These are phyloP conservation scores for Pachypanchax playfairii DNA, from an alignment of 2,113 vertebrate species.

Conservation along the genomic window DNA sequence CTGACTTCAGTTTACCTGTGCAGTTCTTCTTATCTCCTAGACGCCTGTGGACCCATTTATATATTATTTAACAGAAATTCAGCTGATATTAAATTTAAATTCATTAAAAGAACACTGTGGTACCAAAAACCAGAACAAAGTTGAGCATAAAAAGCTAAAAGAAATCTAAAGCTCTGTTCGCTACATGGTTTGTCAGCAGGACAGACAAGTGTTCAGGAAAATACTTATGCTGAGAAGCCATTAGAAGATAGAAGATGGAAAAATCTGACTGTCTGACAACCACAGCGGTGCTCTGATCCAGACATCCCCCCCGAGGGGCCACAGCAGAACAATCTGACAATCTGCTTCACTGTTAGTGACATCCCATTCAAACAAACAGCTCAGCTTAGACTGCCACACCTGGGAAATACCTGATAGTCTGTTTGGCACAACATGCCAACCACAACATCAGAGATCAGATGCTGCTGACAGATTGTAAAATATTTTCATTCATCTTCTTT, in stretches of 20 bases:
- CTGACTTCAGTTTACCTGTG: neutral
- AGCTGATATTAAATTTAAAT: neutral
- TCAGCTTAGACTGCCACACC: constrained; percentile 56
- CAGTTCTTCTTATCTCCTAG: too few species aligned
- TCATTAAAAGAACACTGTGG: too few species aligned
- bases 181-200: constrained; percentile 50
- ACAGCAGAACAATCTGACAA: constrained; percentile 65
- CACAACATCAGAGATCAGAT: constrained; percentile 53
- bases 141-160: too few species aligned
- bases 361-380: constrained; percentile 75
- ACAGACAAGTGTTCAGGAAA: constrained; percentile 52
- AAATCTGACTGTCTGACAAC: constrained; percentile 72
- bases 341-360: constrained; percentile 69
- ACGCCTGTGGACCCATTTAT: neutral
- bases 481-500: constrained; percentile 21
- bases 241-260: constrained; percentile 70
- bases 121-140: neutral
- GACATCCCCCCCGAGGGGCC: constrained; percentile 61
- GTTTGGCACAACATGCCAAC: constrained; percentile 47
- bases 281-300: constrained; percentile 67
- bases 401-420: constrained; percentile 49
- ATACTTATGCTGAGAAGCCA: constrained; percentile 62
- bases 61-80: neutral
- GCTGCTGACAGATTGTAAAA: constrained; percentile 30
- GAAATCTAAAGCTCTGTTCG: constrained; percentile 42